Evolutionary conservation across 2,113 vertebrate genomes (phyloP).

Genomic region (Callipepla squamata): DNA sequence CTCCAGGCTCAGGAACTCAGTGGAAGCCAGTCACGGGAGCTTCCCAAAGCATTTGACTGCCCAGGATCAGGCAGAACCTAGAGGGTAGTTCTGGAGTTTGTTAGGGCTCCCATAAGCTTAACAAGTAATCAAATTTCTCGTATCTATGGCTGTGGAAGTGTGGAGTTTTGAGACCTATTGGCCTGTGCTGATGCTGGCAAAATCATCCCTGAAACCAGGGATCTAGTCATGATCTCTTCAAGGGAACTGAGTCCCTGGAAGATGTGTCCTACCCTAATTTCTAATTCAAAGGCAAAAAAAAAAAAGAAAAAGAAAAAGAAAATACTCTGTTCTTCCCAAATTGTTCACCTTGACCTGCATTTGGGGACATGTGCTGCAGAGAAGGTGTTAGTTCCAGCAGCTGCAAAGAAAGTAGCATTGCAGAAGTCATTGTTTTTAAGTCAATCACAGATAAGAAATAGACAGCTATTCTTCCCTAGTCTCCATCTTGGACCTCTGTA

Average conservation of each 20-base stretch:
- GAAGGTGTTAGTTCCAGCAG: neutral
- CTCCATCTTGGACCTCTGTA: neutral
- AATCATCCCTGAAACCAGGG: neutral
- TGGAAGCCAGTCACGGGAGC: neutral
- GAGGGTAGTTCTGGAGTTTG: neutral
- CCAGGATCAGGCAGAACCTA: rapidly evolving
- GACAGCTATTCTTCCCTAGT: neutral
- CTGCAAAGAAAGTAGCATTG: neutral
- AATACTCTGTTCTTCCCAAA: neutral
- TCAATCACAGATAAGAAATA: neutral
- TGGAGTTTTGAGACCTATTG: neutral
- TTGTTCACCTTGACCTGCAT: neutral
- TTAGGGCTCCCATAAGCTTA: neutral
- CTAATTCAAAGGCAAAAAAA: neutral
- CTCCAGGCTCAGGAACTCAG: neutral
- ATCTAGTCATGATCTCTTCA: too few relatives aligned
- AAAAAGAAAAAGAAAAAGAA: neutral
- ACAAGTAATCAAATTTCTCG: neutral
- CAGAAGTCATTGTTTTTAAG: neutral
- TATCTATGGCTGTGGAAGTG: neutral
- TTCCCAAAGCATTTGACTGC: neutral
- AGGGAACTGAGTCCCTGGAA: neutral
- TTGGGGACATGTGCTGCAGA: neutral
- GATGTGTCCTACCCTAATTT: neutral
- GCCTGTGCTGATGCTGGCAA: neutral